These are phyloP conservation scores for Parazoanthus atlanticus DNA, from an alignment of 92 coral and sea anemone species.

Conservation along the genomic window DNA sequence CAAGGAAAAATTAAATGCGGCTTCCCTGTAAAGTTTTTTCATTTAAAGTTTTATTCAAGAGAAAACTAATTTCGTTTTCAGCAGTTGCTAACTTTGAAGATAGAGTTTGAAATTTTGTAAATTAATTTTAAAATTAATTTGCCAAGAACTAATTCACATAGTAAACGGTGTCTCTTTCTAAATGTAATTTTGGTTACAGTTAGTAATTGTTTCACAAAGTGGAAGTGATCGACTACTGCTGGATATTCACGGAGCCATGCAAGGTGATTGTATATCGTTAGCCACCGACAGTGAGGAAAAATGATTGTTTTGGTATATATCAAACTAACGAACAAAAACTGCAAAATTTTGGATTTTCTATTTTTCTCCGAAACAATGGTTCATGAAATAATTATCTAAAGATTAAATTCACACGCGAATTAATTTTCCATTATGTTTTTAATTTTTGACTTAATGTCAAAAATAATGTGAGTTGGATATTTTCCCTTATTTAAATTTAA, in stretches of 20 bases:
- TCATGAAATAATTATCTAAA: background rate
- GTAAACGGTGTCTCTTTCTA: no score
- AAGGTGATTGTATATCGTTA: background rate
- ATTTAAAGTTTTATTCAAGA: no score
- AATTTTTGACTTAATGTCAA: no score
- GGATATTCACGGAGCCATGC: background rate
- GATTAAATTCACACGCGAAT: background rate
- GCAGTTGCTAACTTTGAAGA: no score
- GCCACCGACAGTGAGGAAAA: background rate
- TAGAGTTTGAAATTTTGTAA: no score
- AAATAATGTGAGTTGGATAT: background rate
- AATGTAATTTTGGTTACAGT: background rate
- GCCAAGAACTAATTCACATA: no score
- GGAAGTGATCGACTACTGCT: background rate
- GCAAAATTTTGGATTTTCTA: background rate
- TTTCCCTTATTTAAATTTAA: background rate
- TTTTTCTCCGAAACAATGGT: background rate
- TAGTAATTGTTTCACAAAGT: background rate
- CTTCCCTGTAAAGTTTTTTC: no score
- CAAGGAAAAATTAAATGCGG: no score
- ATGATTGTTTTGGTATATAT: background rate
- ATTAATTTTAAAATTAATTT: no score
- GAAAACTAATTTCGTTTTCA: no score
- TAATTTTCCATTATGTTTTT: background rate
- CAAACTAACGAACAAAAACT: no score